Evolutionary conservation across 2,888 invertebrate species (phyloP).

Genomic region (Scaptomyza caliginosa): DNA sequence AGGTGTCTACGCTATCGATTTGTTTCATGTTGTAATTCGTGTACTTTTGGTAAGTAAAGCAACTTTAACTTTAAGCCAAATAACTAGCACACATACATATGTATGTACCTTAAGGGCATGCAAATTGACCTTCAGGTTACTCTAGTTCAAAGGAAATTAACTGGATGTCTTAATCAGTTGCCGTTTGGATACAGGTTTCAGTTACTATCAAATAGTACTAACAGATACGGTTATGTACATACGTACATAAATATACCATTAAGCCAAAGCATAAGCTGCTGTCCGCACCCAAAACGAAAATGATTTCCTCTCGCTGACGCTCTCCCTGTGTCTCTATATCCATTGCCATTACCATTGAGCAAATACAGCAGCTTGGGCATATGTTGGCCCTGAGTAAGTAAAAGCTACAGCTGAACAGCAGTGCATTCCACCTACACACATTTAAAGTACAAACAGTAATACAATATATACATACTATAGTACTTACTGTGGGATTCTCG

Average conservation of each 20-base stretch:
- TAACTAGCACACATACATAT: neutral
- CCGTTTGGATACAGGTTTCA: neutral
- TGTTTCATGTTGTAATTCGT: slow-evolving; percentile 76
- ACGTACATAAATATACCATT: slow-evolving; percentile 22
- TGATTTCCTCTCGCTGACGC: neutral
- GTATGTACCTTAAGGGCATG: neutral
- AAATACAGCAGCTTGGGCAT: neutral
- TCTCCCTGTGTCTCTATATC: neutral
- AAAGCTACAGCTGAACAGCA: slow-evolving; percentile 3
- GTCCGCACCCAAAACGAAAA: neutral
- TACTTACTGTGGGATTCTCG: slow-evolving; percentile 20
- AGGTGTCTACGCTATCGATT: slow-evolving; percentile 68
- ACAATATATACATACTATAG: neutral
- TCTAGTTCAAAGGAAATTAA: slow-evolving; percentile 3
- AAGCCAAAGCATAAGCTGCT: slow-evolving; percentile 28
- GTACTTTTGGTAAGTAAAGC: slow-evolving; percentile 67
- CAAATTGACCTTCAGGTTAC: neutral
- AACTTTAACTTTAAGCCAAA: slow-evolving; percentile 3
- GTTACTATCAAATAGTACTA: slow-evolving; percentile 1
- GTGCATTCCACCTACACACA: slow-evolving; percentile 19
- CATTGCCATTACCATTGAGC: neutral
- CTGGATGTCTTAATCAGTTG: slow-evolving; percentile 33
- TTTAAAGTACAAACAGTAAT: neutral
- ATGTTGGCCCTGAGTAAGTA: slow-evolving; percentile 1
- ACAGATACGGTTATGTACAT: neutral